Base-by-base conservation (phyloP, 1,140 invertebrate genomes). In the Bombus turneri region DNA sequence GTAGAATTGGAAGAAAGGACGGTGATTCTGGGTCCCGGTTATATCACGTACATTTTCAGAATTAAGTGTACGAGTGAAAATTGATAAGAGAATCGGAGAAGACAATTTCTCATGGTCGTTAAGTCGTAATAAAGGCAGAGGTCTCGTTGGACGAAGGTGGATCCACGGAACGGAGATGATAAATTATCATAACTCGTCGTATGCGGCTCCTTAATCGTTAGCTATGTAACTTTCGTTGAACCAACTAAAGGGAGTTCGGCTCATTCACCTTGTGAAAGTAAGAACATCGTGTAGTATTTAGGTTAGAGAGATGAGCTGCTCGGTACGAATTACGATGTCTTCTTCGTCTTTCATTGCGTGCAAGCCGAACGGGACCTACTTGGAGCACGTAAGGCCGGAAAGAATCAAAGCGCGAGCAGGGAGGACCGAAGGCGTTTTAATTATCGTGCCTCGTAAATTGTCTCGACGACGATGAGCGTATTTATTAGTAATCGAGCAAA, bases 191-290 rank as follows among this genome's bases (percentile, higher is more conserved):
- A 85, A 84, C 68, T 85, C 57, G 84, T 83, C 84, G 78, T 80
- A 66, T n/a, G 77, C 62, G 86, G 15, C 71, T 83, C 86, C 79
- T 90, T 90, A 88, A 90, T 88, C 88, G 83, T 57, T 47, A 59
- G 82, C 85, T 86, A 81, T 87, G 84, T 90, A 90, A 91, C 75
- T 76, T 53, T 83, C 88, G 83, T 88, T 88, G 81, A 88, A 84
- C 83, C 73, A 86, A 79, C 87, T 69, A 75, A 73, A 88, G 81
- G 83, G 78, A 86, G 83, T 79, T 18, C 6, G 89, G 69, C 83
- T 88, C 89, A 84, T 91, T 84, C 86, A 82, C 77, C 57, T 69
- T 37, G 88, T 90, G 90, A 91, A 91, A 91, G 90, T 91, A 91
- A 91, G 90, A 90, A 90, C 83, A 79, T 37, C 18, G 66, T 57